phyloP scores from a whole-genome alignment of 2,888 invertebrate genomes.

The Notodonta dromedarius region DNA sequence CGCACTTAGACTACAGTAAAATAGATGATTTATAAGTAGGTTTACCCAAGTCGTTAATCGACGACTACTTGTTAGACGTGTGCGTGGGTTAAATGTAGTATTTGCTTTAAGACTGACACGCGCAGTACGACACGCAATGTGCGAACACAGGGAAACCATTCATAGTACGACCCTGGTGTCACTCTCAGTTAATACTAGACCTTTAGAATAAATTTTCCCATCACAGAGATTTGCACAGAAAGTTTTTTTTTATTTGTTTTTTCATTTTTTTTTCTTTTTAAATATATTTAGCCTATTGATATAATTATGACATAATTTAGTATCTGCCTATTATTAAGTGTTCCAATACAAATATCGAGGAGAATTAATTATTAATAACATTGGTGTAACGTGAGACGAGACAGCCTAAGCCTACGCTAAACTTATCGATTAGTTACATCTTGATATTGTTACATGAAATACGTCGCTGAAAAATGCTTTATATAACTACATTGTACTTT shows the following conservation, averaged over 20 bases:
- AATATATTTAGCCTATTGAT: conserved; percentile 77
- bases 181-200: conserved; percentile 78
- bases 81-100: conserved; percentile 23
- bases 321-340: conserved; percentile 73
- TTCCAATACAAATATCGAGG: conserved; percentile 74
- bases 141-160: conserved; percentile 41
- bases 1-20: no score
- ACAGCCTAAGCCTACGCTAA: conserved; percentile 75
- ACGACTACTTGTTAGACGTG: background rate
- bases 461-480: conserved; percentile 75
- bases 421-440: conserved; percentile 72
- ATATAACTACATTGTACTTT: conserved; percentile 82
- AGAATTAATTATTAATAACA: conserved; percentile 63
- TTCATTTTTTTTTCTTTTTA: conserved; percentile 25
- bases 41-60: background rate
- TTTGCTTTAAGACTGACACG: conserved; percentile 6
- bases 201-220: conserved; percentile 81
- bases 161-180: conserved; percentile 63
- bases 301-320: conserved; percentile 76
- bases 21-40: conserved; percentile 1
- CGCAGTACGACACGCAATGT: background rate
- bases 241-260: conserved; percentile 52
- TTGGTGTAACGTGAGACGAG: conserved; percentile 77
- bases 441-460: conserved; percentile 74
- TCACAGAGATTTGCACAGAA: conserved; percentile 82